phyloP scores from a whole-genome alignment of 2,113 vertebrate genomes.

The Periophthalmodon schlosseri region DNA sequence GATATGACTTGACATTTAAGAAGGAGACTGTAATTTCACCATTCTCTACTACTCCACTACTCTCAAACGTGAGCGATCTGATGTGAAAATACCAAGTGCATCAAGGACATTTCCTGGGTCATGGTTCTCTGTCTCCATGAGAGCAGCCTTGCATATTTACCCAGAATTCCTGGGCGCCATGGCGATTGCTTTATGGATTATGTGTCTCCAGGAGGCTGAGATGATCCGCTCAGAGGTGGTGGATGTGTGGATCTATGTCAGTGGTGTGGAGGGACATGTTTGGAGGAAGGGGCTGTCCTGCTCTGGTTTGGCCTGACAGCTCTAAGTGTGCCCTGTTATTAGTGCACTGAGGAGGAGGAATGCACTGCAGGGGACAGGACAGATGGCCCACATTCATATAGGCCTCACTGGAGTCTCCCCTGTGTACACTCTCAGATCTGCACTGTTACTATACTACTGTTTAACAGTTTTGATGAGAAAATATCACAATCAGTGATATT shows the following conservation, averaged over 20 bases:
- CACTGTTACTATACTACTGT: not conserved
- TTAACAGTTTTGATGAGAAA: no score
- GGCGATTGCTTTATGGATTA: slow-evolving; percentile 60
- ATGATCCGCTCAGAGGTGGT: slow-evolving; percentile 18
- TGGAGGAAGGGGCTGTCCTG: slow-evolving; percentile 13
- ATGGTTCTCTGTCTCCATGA: slow-evolving; percentile 11
- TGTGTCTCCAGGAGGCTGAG: slow-evolving; percentile 36
- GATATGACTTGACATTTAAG: not conserved
- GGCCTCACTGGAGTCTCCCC: slow-evolving; percentile 20
- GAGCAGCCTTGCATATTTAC: slow-evolving; percentile 47
- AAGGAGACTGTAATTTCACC: not conserved
- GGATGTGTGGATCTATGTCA: not conserved
- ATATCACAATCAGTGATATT: no score
- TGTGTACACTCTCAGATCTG: slow-evolving; percentile 15
- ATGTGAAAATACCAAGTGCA: not conserved
- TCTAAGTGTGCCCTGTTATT: slow-evolving; percentile 50
- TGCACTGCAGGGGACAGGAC: slow-evolving; percentile 34
- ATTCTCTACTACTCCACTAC: not conserved
- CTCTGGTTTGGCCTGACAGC: slow-evolving; percentile 45
- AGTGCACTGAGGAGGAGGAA: slow-evolving; percentile 40
- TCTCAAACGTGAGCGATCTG: not conserved
- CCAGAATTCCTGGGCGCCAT: slow-evolving; percentile 61
- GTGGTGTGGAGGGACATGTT: not conserved
- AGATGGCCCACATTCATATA: slow-evolving; percentile 50
- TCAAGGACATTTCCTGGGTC: slow-evolving; percentile 6